Conservation (phyloP, 64 coral and sea anemone species). For the Stichodactyla helianthus region DNA sequence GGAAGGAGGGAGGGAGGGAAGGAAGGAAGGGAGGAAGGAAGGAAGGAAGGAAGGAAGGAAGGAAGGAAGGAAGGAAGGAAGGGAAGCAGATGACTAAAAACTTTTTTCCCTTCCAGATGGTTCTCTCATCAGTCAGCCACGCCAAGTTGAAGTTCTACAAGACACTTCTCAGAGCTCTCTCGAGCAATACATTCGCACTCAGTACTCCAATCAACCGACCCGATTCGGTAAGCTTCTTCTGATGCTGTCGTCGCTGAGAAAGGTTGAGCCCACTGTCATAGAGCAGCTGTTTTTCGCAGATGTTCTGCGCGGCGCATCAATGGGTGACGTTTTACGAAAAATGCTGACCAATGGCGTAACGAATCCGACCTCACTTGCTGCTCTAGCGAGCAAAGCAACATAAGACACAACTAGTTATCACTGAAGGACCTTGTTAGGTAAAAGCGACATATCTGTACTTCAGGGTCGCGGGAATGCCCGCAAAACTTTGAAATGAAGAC, state of each 20-base stretch:
- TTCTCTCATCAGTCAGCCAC: constrained; percentile 62
- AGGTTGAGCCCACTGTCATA: constrained; percentile 75
- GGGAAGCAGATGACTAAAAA: background rate
- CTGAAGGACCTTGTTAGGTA: too few relatives aligned
- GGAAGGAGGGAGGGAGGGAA: background rate
- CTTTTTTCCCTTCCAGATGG: constrained; percentile 43
- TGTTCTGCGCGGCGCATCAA: constrained; percentile 79
- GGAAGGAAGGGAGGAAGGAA: background rate
- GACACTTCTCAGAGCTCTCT: constrained; percentile 90
- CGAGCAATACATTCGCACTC: constrained; percentile 78
- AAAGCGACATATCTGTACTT: too few relatives aligned
- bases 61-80: background rate
- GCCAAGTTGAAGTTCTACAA: constrained; percentile 75
- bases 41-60: background rate
- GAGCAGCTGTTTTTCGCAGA: constrained; percentile 90
- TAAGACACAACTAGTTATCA: background rate
- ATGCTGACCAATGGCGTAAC: constrained; percentile 42
- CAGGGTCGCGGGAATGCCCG: too few relatives aligned
- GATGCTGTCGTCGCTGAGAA: constrained; percentile 77
- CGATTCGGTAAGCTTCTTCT: constrained; percentile 87
- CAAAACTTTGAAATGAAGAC: too few relatives aligned
- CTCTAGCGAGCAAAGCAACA: constrained; percentile 7
- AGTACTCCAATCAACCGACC: constrained; percentile 64
- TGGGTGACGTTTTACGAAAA: constrained; percentile 82
- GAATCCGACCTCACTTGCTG: constrained; percentile 2